Evolutionary conservation across 2,797 vertebrate species (phyloP).

Genomic region (Sciaenops ocellatus): DNA sequence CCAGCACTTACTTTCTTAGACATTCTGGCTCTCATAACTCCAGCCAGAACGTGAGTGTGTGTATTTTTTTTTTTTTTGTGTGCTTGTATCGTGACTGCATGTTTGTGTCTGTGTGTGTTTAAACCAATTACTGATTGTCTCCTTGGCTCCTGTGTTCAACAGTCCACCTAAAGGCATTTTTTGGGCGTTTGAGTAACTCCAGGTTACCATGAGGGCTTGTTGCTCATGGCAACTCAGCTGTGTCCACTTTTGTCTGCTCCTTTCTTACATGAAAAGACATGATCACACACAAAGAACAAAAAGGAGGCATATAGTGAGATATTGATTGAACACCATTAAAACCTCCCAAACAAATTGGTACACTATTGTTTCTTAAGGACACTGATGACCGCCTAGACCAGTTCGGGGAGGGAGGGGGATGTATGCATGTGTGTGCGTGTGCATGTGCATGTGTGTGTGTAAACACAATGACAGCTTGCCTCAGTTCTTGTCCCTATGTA

Average conservation of each 20-base stretch:
- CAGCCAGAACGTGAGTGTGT: slow-evolving; percentile 17
- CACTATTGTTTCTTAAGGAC: slow-evolving; percentile 26
- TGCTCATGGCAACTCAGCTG: slow-evolving; percentile 67
- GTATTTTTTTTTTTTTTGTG: slow-evolving; percentile 18
- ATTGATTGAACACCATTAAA: slow-evolving; percentile 51
- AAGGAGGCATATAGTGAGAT: slow-evolving; percentile 22
- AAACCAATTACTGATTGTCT: slow-evolving; percentile 43
- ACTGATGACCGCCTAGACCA: slow-evolving; percentile 14
- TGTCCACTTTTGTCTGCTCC: slow-evolving; percentile 59
- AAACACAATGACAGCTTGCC: slow-evolving; percentile 66
- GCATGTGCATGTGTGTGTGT: slow-evolving; percentile 28
- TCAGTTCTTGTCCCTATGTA: slow-evolving; percentile 56
- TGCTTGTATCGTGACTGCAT: slow-evolving; percentile 5
- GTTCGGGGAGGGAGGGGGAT: background rate
- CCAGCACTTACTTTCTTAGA: slow-evolving; percentile 43
- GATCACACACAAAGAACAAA: slow-evolving; percentile 29
- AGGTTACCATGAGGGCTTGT: slow-evolving; percentile 56
- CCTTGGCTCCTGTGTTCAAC: slow-evolving; percentile 36
- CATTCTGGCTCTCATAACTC: slow-evolving; percentile 42
- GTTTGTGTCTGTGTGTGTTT: slow-evolving; percentile 40
- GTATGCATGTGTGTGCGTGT: background rate
- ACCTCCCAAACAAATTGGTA: slow-evolving; percentile 40
- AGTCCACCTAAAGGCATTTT: slow-evolving; percentile 51
- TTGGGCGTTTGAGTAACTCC: slow-evolving; percentile 40
- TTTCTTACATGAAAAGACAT: slow-evolving; percentile 40